Conservation (phyloP, 2,797 vertebrate species). For the Hafferia zeledoni region DNA sequence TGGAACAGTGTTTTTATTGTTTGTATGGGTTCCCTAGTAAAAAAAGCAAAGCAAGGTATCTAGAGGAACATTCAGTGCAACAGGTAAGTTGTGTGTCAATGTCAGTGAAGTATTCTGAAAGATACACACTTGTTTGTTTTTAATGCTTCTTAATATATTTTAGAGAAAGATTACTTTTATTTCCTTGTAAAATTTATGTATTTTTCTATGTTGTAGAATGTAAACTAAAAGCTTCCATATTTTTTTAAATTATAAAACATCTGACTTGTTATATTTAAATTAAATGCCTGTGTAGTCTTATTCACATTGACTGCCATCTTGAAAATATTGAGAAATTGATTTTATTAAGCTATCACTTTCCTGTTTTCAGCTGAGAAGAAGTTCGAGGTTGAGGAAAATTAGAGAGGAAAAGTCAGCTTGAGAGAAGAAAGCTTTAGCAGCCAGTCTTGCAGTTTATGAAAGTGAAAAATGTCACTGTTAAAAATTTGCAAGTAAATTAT, state of each 20-base stretch:
- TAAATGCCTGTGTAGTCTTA: background rate
- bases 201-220: background rate
- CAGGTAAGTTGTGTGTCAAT: slow-evolving; percentile 79
- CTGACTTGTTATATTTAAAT: background rate
- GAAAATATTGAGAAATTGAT: background rate
- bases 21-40: slow-evolving; percentile 95
- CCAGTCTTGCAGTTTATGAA: slow-evolving; percentile 30
- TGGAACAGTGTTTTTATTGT: slow-evolving; percentile 98
- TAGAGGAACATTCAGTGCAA: slow-evolving; percentile 94
- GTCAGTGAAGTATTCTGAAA: background rate
- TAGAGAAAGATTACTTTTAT: background rate
- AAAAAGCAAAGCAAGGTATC: slow-evolving; percentile 96
- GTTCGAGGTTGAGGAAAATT: slow-evolving; percentile 27
- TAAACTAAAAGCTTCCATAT: background rate
- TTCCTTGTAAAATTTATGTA: background rate
- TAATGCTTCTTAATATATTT: background rate
- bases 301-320: background rate
- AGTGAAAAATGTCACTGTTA: slow-evolving; percentile 1
- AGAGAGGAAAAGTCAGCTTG: slow-evolving; percentile 44
- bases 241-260: background rate
- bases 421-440: slow-evolving; percentile 44
- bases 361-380: slow-evolving; percentile 54
- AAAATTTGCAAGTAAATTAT: background rate
- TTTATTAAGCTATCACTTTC: slow-evolving; percentile 28
- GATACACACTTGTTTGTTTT: background rate